Evolutionary conservation across 2,888 invertebrate species (phyloP), one percentile per base, ranked within the genome.

Genomic region (Pedicia rivosa): DNA sequence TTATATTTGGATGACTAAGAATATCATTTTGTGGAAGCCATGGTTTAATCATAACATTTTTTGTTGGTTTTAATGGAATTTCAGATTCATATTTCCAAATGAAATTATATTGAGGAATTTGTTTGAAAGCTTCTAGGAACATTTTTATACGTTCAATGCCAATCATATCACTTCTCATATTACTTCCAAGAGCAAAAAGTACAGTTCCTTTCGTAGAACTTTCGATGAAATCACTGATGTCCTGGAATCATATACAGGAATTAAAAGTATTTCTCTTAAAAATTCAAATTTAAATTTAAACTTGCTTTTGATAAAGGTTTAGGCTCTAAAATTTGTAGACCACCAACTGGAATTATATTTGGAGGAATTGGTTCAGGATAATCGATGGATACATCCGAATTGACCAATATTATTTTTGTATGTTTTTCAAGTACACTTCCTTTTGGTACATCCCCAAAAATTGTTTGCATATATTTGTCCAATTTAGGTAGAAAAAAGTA

Each of bases 21-120:
- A 69, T 50, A 44, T 67, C 67, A 37, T 57, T 60, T 42, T 69
- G 68, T 1, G 68, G 66, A 22, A 66, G 42, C 67, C 68, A 70
- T 19, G 58, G 54, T 35, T 47, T 51, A 2, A 62, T 44, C 43
- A 61, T 48, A 1, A 70, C 51, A 46, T 69, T 68, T 5, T 47
- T 39, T 0, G 65, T 60, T 16, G 56, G 44, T 8, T 54, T 47
- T 0, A 40, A 3, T 25, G 46, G 42, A 19, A 44, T 28, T 7
- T 49, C 47, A 9, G 45, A 43, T 28, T 53, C 51, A 24, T 51
- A 50, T 46, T 59, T 62, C 59, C 57, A 62, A 4, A 63, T 34
- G 14, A 64, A 57, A 9, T 55, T 48, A 39, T 55, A 56, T 3
- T 55, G 47, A 0, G 46, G 44, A 15, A 58, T 42, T 7, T 50